These are phyloP conservation scores for Serrognathus titanus DNA, from an alignment of 2,888 invertebrate genomes.

Conservation along the genomic window DNA sequence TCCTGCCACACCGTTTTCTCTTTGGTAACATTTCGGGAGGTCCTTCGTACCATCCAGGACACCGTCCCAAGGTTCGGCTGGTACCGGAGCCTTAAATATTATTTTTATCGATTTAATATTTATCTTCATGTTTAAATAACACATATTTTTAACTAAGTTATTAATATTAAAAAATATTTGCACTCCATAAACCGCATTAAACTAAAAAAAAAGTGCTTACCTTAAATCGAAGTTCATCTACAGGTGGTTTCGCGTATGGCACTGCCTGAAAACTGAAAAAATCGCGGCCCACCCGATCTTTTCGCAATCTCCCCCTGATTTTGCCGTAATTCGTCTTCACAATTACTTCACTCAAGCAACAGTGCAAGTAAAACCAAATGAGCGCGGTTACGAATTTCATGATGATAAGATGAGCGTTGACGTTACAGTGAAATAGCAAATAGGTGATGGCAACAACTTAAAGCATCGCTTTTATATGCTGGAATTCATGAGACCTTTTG, in stretches of 20 bases:
- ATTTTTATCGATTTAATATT: neutral
- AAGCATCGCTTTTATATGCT: no score
- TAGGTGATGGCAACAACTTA: no score
- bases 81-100: conserved; percentile 60
- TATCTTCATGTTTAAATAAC: no score
- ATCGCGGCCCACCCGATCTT: conserved; percentile 42
- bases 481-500: no score
- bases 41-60: conserved; percentile 56
- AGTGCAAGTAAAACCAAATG: no score
- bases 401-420: no score
- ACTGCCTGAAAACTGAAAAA: conserved; percentile 51
- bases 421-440: no score
- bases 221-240: conserved; percentile 42
- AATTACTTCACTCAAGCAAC: neutral
- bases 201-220: conserved; percentile 27
- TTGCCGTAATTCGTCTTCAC: conserved; percentile 43
- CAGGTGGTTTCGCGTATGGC: conserved; percentile 43
- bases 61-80: conserved; percentile 60
- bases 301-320: conserved; percentile 42
- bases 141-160: no score
- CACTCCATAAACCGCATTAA: no score
- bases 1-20: conserved; percentile 29
- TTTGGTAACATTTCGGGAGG: conserved; percentile 5
- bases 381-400: no score
- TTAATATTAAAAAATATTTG: no score